Evolutionary conservation across 2,888 invertebrate species (phyloP), one percentile per base, ranked within the genome.

Genomic region (Luperina testacea): DNA sequence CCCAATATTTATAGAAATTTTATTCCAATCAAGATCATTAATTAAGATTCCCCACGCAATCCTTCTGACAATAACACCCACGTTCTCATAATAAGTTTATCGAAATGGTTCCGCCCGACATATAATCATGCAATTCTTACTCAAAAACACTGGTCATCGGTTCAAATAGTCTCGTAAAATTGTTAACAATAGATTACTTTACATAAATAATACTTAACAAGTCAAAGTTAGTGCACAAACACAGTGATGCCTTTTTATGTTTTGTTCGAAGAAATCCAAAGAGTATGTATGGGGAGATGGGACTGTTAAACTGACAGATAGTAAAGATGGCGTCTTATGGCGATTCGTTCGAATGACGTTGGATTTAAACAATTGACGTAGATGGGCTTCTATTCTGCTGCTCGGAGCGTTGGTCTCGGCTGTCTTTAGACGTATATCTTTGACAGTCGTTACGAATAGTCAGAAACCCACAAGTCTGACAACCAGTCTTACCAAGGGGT

Each of bases 201-300:
- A 84, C 86, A 88, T 89, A 89, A 88, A 89, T 86, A 83, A 86
- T 72, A 80, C 81, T 83, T 80, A 86, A 89, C 79, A 82, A 81
- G 82, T 80, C 77, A 77, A 83, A 79, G 89, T 87, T 85, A 76
- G 71, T 81, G 74, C 86, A 78, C 78, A 73, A 69, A 83, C 85
- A 77, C 71, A 45, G 65, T 64, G 63, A 57, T 73, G 53, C 78
- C 81, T 85, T 88, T 89, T 87, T 88, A 87, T 80, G 84, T 78
- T 81, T 79, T 64, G 76, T 89, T 88, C 88, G 65, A 13, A 75
- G 88, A 89, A 86, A 45, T 15, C 0, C 82, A 85, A 81, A 84
- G 82, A 87, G 24, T 84, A 80, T 78, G 48, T 27, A 42, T 57
- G 24, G 3, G 4, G 68, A 87, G 80, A 80, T 53, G 3, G 20